Evolutionary conservation across 2,888 invertebrate species (phyloP).

Genomic region (Limnephilus lunatus): DNA sequence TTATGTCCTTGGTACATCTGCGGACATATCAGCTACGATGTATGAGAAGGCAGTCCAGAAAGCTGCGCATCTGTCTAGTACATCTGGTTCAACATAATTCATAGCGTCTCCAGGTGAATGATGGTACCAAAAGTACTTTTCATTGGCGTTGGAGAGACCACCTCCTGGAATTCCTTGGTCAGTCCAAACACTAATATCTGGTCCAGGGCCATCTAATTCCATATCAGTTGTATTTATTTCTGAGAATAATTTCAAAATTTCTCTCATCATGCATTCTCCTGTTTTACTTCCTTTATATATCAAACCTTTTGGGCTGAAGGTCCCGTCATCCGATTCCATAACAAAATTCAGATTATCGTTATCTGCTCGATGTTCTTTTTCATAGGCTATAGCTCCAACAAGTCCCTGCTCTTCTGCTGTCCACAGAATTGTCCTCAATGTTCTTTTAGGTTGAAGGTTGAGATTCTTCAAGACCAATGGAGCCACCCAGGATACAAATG

Average conservation of each 20-base stretch:
- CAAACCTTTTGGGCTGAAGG: conserved; percentile 81
- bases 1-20: conserved; percentile 74
- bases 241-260: conserved; percentile 77
- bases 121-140: conserved; percentile 80
- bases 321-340: conserved; percentile 86
- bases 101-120: conserved; percentile 84
- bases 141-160: conserved; percentile 79
- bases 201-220: conserved; percentile 74
- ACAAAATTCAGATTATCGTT: conserved; percentile 80
- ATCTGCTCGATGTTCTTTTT: conserved; percentile 73
- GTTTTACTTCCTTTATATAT: conserved; percentile 77
- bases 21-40: conserved; percentile 80
- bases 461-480: conserved; percentile 79
- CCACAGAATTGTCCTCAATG: conserved; percentile 82
- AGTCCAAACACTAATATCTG: conserved; percentile 80
- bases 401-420: conserved; percentile 83
- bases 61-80: conserved; percentile 81
- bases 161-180: conserved; percentile 80
- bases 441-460: conserved; percentile 79
- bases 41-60: conserved; percentile 83
- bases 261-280: conserved; percentile 79
- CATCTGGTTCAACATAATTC: conserved; percentile 79
- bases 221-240: conserved; percentile 79
- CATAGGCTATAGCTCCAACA: conserved; percentile 79
- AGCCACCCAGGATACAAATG: conserved; percentile 83